These are phyloP conservation scores for Chelonoidis abingdonii DNA, from an alignment of 2,113 vertebrate genomes.

Conservation along the genomic window DNA sequence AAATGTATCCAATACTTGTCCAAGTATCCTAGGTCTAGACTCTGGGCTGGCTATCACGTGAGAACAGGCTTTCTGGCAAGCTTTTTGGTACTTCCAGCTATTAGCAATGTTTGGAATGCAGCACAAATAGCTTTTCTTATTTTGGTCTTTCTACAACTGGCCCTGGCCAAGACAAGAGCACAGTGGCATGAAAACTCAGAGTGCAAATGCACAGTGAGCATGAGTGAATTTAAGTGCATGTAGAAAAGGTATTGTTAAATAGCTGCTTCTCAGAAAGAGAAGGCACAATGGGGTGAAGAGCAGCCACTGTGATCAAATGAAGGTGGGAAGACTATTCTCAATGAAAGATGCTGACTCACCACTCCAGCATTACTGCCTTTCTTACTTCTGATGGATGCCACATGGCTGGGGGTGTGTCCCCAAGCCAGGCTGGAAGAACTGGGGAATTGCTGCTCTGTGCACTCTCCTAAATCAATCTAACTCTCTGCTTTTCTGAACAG, in stretches of 20 bases:
- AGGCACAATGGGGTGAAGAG: not conserved
- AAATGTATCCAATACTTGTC: not conserved
- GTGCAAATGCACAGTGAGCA: not conserved
- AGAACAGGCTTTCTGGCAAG: not conserved
- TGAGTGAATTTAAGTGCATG: not conserved
- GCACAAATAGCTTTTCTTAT: constrained; percentile 7
- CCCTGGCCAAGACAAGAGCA: not conserved
- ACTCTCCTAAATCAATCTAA: not conserved
- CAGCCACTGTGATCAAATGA: not conserved
- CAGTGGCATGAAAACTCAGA: not conserved
- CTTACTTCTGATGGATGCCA: fast-evolving
- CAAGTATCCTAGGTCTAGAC: not conserved
- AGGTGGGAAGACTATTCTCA: not conserved
- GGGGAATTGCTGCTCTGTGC: not conserved
- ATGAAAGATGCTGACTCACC: not conserved
- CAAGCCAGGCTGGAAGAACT: not conserved
- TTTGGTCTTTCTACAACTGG: constrained; percentile 33
- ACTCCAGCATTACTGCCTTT: not conserved
- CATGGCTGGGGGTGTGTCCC: not conserved
- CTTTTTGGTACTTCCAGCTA: not conserved
- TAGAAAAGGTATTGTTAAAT: not conserved
- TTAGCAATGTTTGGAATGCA: not conserved
- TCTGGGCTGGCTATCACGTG: not conserved
- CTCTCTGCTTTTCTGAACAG: not conserved
- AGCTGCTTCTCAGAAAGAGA: not conserved